Evolutionary conservation across 1,140 invertebrate species (phyloP).

Genomic region (Rhysida immarginata): DNA sequence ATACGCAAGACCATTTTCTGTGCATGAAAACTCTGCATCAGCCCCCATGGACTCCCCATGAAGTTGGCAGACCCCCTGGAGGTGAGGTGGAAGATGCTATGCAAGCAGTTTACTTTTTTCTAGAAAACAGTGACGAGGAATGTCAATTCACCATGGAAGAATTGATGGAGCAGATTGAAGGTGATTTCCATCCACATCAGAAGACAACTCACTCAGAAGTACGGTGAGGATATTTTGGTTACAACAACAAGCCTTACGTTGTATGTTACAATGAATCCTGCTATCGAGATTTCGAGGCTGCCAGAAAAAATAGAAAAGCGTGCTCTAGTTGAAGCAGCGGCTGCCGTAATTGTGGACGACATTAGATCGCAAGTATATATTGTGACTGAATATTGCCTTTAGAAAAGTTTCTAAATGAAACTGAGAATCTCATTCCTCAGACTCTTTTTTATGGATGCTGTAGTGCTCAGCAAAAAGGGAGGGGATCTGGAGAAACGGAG

Average conservation of each 20-base stretch:
- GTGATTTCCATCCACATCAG: background rate
- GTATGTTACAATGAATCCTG: constrained; percentile 9
- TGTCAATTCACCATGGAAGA: constrained; percentile 9
- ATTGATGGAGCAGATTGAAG: no score
- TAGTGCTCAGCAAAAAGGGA: constrained; percentile 11
- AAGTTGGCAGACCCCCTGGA: no score
- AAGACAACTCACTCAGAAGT: no score
- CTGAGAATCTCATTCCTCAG: constrained; percentile 6
- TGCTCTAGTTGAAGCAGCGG: constrained; percentile 18
- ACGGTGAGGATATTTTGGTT: no score
- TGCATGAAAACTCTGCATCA: no score
- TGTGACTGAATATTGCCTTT: constrained; percentile 22
- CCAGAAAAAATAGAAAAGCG: constrained; percentile 13
- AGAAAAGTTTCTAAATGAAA: constrained; percentile 16
- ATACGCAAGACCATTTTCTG: no score
- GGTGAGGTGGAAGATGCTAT: no score
- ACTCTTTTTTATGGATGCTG: constrained; percentile 12
- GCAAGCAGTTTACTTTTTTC: no score
- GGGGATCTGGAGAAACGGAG: constrained; percentile 7
- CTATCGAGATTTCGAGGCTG: constrained; percentile 5
- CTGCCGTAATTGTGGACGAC: constrained; percentile 24
- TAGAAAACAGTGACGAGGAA: constrained; percentile 5
- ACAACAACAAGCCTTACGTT: constrained; percentile 3
- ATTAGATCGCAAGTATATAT: constrained; percentile 21
- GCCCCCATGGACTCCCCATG: no score